Evolutionary conservation across 2,888 invertebrate genomes (phyloP).

Genomic region (Ormyrus rosae): DNA sequence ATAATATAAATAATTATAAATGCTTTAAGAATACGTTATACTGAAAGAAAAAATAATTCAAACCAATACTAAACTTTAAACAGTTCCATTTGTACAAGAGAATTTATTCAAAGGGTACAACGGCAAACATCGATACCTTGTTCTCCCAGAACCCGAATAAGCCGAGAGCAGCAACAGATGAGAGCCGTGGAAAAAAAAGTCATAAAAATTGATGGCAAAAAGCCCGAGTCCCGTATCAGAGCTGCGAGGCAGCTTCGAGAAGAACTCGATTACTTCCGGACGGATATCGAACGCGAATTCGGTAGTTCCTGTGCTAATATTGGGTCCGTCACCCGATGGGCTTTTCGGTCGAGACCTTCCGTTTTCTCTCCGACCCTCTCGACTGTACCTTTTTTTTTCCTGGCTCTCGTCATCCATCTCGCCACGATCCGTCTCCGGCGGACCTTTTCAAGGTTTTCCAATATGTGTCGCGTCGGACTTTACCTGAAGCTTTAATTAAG

Average conservation of each 20-base stretch:
- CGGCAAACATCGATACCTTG: no score
- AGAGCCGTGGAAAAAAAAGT: not conserved
- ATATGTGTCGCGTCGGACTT: not conserved
- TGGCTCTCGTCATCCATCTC: not conserved
- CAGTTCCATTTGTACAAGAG: no score
- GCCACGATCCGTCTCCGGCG: not conserved
- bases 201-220: not conserved
- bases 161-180: no score
- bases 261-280: conserved; percentile 68
- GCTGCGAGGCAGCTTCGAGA: conserved; percentile 1
- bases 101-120: no score
- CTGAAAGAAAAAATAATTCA: no score
- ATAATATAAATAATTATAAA: no score
- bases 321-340: conserved; percentile 63
- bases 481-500: not conserved
- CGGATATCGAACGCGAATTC: conserved; percentile 68
- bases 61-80: no score
- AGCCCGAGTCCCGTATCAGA: not conserved
- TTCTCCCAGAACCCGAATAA: no score
- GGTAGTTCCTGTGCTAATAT: conserved; percentile 67
- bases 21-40: no score
- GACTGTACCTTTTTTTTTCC: conserved; percentile 25
- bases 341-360: conserved; percentile 61
- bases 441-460: not conserved
- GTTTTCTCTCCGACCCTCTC: conserved; percentile 59